Conservation (phyloP, 2,113 vertebrate genomes). For the crab-eating macaque (Macaca fascicularis) region T2T-MFA8v1.1 NC_088380.1:8517001-8517500, state of each 20-base stretch:
- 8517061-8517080: not conserved
- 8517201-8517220: rapidly evolving
- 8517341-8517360: not conserved
- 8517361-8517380: not conserved
- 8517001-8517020: too few species aligned
- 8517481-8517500: not conserved
- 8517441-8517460: too few species aligned
- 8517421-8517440: too few species aligned
- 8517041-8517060: too few species aligned
- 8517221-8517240: too few species aligned
- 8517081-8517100: not conserved
- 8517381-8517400: not conserved
- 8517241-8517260: not conserved
- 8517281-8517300: not conserved
- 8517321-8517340: not conserved
- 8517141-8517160: not conserved
- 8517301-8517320: not conserved
- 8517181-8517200: not conserved
- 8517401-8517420: not conserved
- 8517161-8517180: not conserved
- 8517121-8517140: not conserved
- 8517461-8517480: not conserved
- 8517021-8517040: not conserved
- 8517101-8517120: not conserved
- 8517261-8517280: rapidly evolving